Percentiles rank a stretch among this genome's conserved stretches.
phyloP scores from a whole-genome alignment of 2,113 vertebrate species.

The Myotis davidii region DNA sequence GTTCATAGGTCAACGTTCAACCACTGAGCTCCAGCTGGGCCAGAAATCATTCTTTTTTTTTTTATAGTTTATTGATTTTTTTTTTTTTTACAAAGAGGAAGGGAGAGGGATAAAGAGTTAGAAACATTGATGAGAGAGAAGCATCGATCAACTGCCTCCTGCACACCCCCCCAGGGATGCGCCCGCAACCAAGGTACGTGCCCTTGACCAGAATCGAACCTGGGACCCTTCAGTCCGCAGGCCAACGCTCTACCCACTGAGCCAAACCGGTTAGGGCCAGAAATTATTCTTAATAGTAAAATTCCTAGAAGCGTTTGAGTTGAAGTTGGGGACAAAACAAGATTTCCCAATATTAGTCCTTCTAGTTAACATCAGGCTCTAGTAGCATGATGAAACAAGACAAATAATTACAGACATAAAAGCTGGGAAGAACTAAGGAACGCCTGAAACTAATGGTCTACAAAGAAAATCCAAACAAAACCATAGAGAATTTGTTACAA shows the following conservation, averaged over 20 bases:
- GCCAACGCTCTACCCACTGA: too few relatives aligned
- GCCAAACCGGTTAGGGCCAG: background rate
- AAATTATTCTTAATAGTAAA: background rate
- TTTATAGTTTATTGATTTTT: too few relatives aligned
- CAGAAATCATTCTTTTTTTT: too few relatives aligned
- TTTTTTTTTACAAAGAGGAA: too few relatives aligned
- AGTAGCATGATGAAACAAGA: background rate
- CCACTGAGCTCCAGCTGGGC: too few relatives aligned
- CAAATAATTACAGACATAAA: background rate
- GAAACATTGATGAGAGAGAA: too few relatives aligned
- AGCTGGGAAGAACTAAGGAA: background rate
- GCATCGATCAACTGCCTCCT: too few relatives aligned
- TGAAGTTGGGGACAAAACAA: background rate
- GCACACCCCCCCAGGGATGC: too few relatives aligned
- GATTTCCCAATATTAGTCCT: background rate
- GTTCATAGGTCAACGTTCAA: background rate
- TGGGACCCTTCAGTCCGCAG: too few relatives aligned
- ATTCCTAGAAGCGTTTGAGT: background rate
- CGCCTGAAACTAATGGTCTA: background rate
- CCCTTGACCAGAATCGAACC: too few relatives aligned
- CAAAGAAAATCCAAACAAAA: background rate
- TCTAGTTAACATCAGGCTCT: background rate
- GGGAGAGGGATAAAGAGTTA: too few relatives aligned
- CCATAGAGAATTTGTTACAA: background rate
- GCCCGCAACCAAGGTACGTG: too few relatives aligned